Evolutionary conservation across 2,888 invertebrate genomes (phyloP).

Genomic region (Apodemia zela): DNA sequence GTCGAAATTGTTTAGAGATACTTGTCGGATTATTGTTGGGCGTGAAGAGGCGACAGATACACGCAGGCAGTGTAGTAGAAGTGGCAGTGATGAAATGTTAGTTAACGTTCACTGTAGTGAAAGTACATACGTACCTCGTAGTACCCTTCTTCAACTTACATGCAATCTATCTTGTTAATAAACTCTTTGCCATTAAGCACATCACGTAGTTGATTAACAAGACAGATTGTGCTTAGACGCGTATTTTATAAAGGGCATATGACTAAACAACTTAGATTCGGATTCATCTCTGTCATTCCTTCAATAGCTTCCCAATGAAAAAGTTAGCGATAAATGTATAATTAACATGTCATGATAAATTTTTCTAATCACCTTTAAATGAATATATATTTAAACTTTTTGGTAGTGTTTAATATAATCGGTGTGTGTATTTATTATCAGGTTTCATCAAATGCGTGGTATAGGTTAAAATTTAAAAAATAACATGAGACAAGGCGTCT

Average conservation of each 20-base stretch:
- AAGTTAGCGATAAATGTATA: neutral
- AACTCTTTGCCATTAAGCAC: neutral
- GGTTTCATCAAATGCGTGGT: neutral
- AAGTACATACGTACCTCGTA: neutral
- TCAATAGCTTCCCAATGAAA: slow-evolving; percentile 5
- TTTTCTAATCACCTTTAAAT: neutral
- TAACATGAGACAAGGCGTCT: slow-evolving; percentile 9
- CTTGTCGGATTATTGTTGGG: slow-evolving; percentile 7
- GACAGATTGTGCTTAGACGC: neutral
- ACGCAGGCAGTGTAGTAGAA: slow-evolving; percentile 7
- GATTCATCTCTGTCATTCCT: neutral
- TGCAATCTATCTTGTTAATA: neutral
- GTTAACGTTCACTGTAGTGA: neutral
- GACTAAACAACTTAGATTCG: slow-evolving; percentile 1
- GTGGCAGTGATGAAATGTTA: slow-evolving; percentile 1
- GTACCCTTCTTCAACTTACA: neutral
- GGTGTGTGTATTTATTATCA: slow-evolving; percentile 6
- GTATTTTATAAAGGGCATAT: slow-evolving; percentile 8
- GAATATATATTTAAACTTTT: neutral
- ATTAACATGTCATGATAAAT: neutral
- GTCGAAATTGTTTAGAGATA: slow-evolving; percentile 11
- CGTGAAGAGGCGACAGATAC: neutral
- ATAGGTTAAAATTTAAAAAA: slow-evolving; percentile 8
- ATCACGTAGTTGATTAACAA: neutral
- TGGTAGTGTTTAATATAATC: neutral